Evolutionary conservation across 2,888 invertebrate genomes (phyloP), one percentile per base, ranked within the genome.

Genomic region (Pterobdella sp.): DNA sequence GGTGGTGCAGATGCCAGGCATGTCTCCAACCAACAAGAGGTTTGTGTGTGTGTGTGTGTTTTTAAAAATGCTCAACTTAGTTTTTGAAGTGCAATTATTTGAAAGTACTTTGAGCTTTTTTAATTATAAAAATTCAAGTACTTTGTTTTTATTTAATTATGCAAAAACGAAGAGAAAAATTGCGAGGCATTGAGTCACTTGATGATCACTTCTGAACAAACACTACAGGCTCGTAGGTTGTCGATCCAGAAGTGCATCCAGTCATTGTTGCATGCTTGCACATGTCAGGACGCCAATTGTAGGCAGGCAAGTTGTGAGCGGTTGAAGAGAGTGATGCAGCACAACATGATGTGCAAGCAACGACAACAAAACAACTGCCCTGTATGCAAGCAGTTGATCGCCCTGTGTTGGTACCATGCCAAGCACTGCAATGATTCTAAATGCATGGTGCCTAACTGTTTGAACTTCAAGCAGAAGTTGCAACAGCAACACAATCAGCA

Each of bases 301-400:
- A 89, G 96, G 76, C 87, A 95, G 79, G 93, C 94, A 31, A 94
- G 94, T 80, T 99, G 98, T 85, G 92, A 93, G 86, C 97, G 96
- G 88, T 98, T 99, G 98, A 98, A 97, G 86, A 89, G 95, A 73
- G 95, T 98, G 60, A 94, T 98, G n/a, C 90, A 90, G 76, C 98
- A 99, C 85, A 95, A 97, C 32, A 95, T 94, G 87, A 88, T 90
- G 80, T 99, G 98, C 88, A 94, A 95, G 76, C 80, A 81, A 73
- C 83, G 82, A 78, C 79, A 80, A 31, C 72, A 69, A 65, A 70
- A 71, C 74, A 94, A 93, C 77, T 98, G 98, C 85, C 94, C 95
- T 0, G 94, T 97, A 79, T 98, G 98, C 88, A 98, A 98, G 85
- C 98, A 98, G 85, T 89, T 98, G 70, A 94, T 97, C 82, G 96